phyloP scores from a whole-genome alignment of 2,888 invertebrate genomes.

The Tipula vernalis region DNA sequence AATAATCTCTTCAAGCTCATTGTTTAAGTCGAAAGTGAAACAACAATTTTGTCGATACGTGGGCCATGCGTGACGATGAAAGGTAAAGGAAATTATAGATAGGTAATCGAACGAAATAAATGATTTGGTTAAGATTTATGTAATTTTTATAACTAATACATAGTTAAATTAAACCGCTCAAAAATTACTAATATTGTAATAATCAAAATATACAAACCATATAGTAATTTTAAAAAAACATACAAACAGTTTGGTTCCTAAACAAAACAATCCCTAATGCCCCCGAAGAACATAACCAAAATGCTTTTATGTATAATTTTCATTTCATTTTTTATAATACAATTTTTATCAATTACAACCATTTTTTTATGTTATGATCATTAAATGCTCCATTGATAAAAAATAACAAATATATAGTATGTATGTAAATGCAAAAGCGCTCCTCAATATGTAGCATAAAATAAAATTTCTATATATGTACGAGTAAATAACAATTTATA shows the following conservation, averaged over 20 bases:
- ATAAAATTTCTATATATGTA: neutral
- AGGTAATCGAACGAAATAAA: neutral
- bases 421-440: neutral
- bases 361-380: neutral
- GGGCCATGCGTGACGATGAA: neutral
- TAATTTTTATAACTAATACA: neutral
- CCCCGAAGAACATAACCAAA: neutral
- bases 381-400: neutral
- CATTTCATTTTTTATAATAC: neutral
- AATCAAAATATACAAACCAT: neutral
- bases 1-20: neutral
- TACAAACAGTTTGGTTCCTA: neutral
- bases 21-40: neutral
- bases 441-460: neutral
- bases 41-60: neutral
- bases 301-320: neutral
- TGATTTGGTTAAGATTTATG: neutral
- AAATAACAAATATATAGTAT: neutral
- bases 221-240: neutral
- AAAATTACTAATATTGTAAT: neutral
- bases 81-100: neutral
- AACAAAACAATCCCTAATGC: neutral
- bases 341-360: neutral
- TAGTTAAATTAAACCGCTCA: neutral
- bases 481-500: neutral